Percentiles rank a stretch among this genome's conserved stretches.
Evolutionary conservation across 2,113 vertebrate genomes (phyloP).

Genomic region (Barnardius zonarius): DNA sequence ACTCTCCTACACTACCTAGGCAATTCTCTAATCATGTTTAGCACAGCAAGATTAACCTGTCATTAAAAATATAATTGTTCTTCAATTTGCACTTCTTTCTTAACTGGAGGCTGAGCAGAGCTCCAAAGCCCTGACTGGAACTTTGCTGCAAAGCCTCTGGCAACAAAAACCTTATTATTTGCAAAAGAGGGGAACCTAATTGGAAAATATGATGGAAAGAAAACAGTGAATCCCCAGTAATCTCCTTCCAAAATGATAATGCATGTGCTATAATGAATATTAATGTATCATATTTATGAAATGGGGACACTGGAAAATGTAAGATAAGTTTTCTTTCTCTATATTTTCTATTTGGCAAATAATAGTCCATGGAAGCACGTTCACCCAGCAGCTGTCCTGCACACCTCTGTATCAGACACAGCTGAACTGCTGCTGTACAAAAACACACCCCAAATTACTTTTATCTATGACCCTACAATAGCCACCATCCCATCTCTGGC

Average conservation of each 20-base stretch:
- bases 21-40: slow-evolving; percentile 37
- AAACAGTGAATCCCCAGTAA: slow-evolving; percentile 71
- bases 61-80: slow-evolving; percentile 66
- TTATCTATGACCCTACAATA: not conserved
- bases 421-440: not conserved
- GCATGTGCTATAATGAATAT: slow-evolving; percentile 72
- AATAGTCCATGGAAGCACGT: not conserved
- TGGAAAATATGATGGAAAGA: slow-evolving; percentile 73
- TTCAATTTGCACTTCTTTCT: slow-evolving; percentile 56
- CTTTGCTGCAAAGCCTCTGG: slow-evolving; percentile 66
- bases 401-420: not conserved
- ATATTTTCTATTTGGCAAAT: not conserved
- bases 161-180: slow-evolving; percentile 72
- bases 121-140: slow-evolving; percentile 35
- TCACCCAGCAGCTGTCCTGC: not conserved
- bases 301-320: slow-evolving; percentile 61
- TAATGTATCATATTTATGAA: slow-evolving; percentile 69
- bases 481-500: not conserved
- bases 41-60: slow-evolving; percentile 59
- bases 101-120: slow-evolving; percentile 46
- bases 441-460: not conserved
- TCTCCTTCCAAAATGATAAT: slow-evolving; percentile 72
- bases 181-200: slow-evolving; percentile 72
- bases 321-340: slow-evolving; percentile 58
- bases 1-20: not conserved